Percentiles rank a stretch among this genome's conserved stretches.
phyloP scores from a whole-genome alignment of 2,113 vertebrate species.

The Nesoenas mayeri region DNA sequence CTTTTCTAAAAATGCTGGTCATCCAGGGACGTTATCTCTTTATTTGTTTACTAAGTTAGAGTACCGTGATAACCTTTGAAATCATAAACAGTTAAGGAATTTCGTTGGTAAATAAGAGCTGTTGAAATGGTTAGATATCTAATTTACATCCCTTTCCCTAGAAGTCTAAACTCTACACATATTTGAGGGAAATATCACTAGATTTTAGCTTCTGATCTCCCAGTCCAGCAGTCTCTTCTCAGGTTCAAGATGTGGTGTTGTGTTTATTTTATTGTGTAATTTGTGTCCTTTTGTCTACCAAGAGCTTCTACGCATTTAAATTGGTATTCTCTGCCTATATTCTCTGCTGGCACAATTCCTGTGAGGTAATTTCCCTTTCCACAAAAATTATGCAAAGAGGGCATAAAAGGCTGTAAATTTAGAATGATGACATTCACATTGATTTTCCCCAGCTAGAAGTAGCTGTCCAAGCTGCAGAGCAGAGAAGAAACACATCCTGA shows the following conservation, averaged over 20 bases:
- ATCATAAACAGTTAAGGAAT: constrained; percentile 15
- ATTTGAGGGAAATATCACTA: constrained; percentile 13
- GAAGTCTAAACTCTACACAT: background rate
- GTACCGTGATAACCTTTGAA: constrained; percentile 2
- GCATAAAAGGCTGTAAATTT: background rate
- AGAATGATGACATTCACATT: background rate
- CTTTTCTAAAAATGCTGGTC: constrained; percentile 13
- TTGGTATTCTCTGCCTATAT: background rate
- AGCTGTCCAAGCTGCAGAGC: background rate
- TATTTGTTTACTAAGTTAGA: constrained; percentile 1
- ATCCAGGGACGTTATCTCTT: background rate
- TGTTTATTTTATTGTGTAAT: background rate
- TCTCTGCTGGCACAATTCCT: background rate
- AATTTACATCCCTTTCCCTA: background rate
- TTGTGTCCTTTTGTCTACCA: background rate
- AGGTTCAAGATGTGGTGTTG: background rate
- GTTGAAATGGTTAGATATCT: background rate
- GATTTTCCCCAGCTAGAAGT: background rate
- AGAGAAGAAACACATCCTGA: background rate
- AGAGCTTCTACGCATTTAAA: accelerated
- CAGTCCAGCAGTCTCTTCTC: background rate
- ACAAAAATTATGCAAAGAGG: background rate
- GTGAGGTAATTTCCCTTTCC: background rate
- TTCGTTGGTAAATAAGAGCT: background rate
- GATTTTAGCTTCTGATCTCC: background rate